Evolutionary conservation across 2,113 vertebrate genomes (phyloP), one percentile per base, ranked within the genome.

Genomic region (Melanostigma gelatinosum): DNA sequence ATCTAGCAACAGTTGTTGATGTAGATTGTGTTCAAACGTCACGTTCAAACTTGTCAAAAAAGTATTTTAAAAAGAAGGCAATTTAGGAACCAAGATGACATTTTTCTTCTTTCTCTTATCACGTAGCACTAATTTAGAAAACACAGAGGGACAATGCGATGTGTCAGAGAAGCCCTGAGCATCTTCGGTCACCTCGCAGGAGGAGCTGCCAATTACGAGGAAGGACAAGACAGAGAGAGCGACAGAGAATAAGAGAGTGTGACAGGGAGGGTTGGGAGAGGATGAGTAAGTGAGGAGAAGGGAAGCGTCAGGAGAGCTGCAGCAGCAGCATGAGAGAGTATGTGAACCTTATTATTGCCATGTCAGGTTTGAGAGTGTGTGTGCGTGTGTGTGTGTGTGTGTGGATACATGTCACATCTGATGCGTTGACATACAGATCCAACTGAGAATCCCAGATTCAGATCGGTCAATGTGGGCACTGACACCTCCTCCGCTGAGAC

Each of bases 171-270:
- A 48, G 71, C 16, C 6, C 27, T 83, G 70, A 54, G 62, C 61
- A 46, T 80, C 60, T 70, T 29, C 55, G 86, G 82, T 75, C 86
- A 57, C 54, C 40, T 42, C 79, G 71, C 65, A 50, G 74, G 61
- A 84, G 72, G 64, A 86, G 72, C 62, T 79, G 85, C 81, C 82
- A 79, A 64, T 85, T 68, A 84, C 10, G n/a, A 66, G 52, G 8
- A 32, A 74, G 36, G 75, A 65, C 24, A 50, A 79, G 71, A 76
- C 67, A 36, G 63, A 69, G 16, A 42, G 66, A 34, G 10, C 3
- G 72, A 73, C 20, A 40, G 68, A 50, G 46, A n/a, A 57, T n/a
- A 55, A 22, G 46, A 77, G 68, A 54, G 64, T 1, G 46, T 66
- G 74, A 78, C 66, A 75, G 54, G 7, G 22, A 67, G 60, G 27